A percentile compares a stretch with the other conserved stretches of the same genome.
Evolutionary conservation across 2,888 invertebrate species (phyloP).

Genomic region (Drosophila emarginata): DNA sequence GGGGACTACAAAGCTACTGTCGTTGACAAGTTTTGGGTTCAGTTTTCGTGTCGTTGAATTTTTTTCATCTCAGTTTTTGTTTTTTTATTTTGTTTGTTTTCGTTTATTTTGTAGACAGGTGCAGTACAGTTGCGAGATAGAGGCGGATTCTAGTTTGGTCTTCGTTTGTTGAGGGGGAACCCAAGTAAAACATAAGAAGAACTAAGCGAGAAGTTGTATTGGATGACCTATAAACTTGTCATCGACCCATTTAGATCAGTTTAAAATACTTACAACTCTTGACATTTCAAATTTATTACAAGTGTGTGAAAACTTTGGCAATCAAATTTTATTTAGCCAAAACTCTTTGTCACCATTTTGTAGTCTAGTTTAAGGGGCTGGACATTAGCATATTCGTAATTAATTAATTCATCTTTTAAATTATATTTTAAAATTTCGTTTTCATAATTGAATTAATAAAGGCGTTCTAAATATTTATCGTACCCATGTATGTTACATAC

Average conservation of each 20-base stretch:
- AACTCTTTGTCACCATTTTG: not conserved
- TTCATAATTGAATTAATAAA: no score
- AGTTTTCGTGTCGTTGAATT: not conserved
- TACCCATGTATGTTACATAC: no score
- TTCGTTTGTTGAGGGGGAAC: not conserved
- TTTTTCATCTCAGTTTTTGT: no score
- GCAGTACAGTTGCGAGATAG: slow-evolving; percentile 44
- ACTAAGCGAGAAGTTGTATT: not conserved
- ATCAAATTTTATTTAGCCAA: not conserved
- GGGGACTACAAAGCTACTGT: slow-evolving; percentile 59
- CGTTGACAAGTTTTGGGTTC: slow-evolving; percentile 61
- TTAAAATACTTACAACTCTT: not conserved
- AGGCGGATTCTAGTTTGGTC: slow-evolving; percentile 12
- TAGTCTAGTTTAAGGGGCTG: not conserved
- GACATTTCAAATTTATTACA: not conserved
- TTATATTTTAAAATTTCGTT: no score
- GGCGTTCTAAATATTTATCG: no score
- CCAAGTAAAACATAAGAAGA: not conserved
- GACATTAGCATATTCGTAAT: not conserved
- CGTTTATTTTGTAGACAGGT: slow-evolving; percentile 29
- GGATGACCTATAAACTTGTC: not conserved
- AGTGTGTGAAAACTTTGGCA: not conserved
- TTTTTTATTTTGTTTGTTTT: not conserved
- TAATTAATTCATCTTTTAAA: not conserved
- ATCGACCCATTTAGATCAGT: not conserved